A percentile compares a stretch with the other conserved stretches of the same genome.
phyloP scores from a whole-genome alignment of 1,140 invertebrate species.

The Stegodyphus dumicola region DNA sequence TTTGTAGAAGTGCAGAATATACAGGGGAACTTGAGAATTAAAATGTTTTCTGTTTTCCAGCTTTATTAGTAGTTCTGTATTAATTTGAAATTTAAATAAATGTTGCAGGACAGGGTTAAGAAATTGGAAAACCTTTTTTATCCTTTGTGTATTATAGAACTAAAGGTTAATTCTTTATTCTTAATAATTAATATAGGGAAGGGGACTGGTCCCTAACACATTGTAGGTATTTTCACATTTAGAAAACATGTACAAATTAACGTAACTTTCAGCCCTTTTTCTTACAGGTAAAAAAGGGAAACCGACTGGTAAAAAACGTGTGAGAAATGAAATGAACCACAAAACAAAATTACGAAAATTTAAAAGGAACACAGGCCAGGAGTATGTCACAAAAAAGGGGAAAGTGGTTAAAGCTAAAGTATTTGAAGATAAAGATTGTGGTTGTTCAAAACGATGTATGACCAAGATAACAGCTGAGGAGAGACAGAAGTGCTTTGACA shows the following conservation, averaged over 20 bases:
- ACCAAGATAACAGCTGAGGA: conserved; percentile 39
- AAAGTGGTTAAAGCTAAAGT: conserved; percentile 49
- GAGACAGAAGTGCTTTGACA: conserved; percentile 46
- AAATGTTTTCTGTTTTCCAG: too few relatives aligned
- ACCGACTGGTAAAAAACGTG: conserved; percentile 54
- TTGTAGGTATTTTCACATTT: conserved; percentile 11
- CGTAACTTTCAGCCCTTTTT: conserved; percentile 45
- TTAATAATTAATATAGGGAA: neutral
- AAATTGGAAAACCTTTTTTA: too few relatives aligned
- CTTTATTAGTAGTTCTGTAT: too few relatives aligned
- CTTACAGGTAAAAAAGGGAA: conserved; percentile 56
- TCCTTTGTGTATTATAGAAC: too few relatives aligned
- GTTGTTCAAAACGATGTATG: conserved; percentile 42
- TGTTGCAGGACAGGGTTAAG: too few relatives aligned
- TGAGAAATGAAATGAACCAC: conserved; percentile 60
- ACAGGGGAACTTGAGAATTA: too few relatives aligned
- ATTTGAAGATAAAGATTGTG: conserved; percentile 55
- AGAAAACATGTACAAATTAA: conserved; percentile 5
- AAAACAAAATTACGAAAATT: conserved; percentile 57
- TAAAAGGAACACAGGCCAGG: conserved; percentile 54
- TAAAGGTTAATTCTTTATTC: too few relatives aligned
- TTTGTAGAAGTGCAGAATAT: too few relatives aligned
- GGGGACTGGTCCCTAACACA: neutral
- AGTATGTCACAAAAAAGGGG: conserved; percentile 52
- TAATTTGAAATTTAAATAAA: too few relatives aligned